Evolutionary conservation across 2,888 invertebrate species (phyloP).

Genomic region (Eristalinus sepulchralis): DNA sequence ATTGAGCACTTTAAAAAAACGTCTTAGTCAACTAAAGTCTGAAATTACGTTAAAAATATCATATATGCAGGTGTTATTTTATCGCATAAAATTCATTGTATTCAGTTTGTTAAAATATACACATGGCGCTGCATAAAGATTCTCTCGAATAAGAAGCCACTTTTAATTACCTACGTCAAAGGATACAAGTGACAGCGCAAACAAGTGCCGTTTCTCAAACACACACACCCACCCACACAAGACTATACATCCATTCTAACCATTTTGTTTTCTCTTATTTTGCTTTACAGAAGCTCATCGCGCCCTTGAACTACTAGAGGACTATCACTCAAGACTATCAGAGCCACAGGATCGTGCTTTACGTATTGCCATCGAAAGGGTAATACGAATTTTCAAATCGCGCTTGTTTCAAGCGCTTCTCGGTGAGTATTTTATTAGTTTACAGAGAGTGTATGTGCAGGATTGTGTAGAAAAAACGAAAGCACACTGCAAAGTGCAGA

Average conservation of each 20-base stretch:
- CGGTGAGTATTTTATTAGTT: constrained; percentile 85
- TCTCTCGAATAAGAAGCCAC: no score
- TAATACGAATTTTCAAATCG: constrained; percentile 99
- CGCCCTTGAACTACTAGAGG: constrained; percentile 98
- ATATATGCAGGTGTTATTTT: no score
- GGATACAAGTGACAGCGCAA: not conserved
- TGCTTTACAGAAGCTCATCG: constrained; percentile 94
- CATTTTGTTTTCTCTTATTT: constrained; percentile 40
- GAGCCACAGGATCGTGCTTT: constrained; percentile 97
- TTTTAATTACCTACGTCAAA: no score
- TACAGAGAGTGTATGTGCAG: not conserved
- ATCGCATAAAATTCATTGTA: no score
- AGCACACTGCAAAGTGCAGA: not conserved
- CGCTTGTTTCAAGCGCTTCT: constrained; percentile 98
- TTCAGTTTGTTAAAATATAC: no score
- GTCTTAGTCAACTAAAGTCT: no score
- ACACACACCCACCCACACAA: not conserved
- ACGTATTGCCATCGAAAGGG: constrained; percentile 96
- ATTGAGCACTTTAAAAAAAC: no score
- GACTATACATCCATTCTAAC: not conserved
- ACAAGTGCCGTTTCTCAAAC: not conserved
- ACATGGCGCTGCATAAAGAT: no score
- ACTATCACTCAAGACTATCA: constrained; percentile 96
- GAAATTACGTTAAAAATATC: no score
- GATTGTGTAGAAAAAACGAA: not conserved